Base-by-base conservation (phyloP, 2,888 invertebrate species). In the Latrodectus hesperus region DNA sequence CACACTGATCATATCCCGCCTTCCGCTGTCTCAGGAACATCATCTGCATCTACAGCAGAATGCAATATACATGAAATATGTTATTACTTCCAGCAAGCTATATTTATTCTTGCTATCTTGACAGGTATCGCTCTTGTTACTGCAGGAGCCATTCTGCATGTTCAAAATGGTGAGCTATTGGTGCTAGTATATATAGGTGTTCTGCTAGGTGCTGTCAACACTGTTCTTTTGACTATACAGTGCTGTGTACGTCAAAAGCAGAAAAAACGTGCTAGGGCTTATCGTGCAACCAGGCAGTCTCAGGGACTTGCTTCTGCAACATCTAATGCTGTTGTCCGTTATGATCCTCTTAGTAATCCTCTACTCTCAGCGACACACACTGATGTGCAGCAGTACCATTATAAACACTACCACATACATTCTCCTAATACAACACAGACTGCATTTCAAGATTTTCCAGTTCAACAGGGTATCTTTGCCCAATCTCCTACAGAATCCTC, bases 121-220 rank as follows among this genome's bases (percentile, higher is more conserved):
- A 89, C 88, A 55, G 89, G 89, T 26, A 64, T 81, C 8, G 85
- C 88, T 11, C 82, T 89, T 5, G 88, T 89, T 22, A 80, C 85
- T 51, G 89, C 89, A 10, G 89, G 89, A 16, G 81, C 85, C 14
- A 78, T 89, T 38, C 77, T 89, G 89, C 88, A 88, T 76, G 84
- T 84, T 9, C 89, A 89, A 65, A 84, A 89, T 74, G 89, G 89
- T 12, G 89, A 89, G 73, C 84, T 89, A 22, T 49, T 89, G 51
- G 89, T 89, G 74, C 88, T 89, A 74, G 89, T 89, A 67, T 89
- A 89, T 77, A 89, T 89, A 65, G 89, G 89, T 71, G 89, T 85
- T 22, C 75, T 89, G 8, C 78, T 89, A 14, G 85, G 77, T n/a
- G 84, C 81, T 52, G 89, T 89, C 12, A 89, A 89, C 74, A 76